phyloP scores from a whole-genome alignment of 2,113 vertebrate species.

The Hyaena hyaena region DNA sequence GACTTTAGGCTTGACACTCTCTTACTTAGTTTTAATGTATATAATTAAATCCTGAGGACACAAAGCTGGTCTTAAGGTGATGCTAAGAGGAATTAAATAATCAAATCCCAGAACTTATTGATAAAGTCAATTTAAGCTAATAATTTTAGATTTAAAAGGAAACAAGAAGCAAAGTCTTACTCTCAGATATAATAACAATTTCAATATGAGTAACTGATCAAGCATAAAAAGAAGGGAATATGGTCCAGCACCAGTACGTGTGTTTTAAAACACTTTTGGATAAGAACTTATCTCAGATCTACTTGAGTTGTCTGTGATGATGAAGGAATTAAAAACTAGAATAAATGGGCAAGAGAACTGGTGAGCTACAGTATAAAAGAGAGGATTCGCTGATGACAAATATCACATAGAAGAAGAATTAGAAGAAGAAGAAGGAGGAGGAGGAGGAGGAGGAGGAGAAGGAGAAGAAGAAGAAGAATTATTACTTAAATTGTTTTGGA shows the following conservation, averaged over 20 bases:
- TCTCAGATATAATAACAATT: not conserved
- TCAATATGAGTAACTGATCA: not conserved
- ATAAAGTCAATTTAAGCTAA: not conserved
- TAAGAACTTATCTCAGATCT: not conserved
- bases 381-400: not conserved
- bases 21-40: not conserved
- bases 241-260: not conserved
- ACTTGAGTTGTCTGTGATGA: not conserved
- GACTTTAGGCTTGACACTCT: not conserved
- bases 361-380: not conserved
- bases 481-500: not conserved
- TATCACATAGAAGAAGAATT: not conserved
- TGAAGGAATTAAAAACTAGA: not conserved
- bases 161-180: not conserved
- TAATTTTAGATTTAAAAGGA: not conserved
- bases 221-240: not conserved
- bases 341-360: not conserved
- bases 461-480: no score
- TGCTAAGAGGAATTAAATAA: not conserved
- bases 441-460: no score
- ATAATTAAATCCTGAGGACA: not conserved
- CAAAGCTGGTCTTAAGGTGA: not conserved
- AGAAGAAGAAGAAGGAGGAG: no score
- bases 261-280: not conserved
- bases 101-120: not conserved